Evolutionary conservation across 1,140 invertebrate genomes (phyloP), one percentile per base, ranked within the genome.

Genomic region (Pantala flavescens): DNA sequence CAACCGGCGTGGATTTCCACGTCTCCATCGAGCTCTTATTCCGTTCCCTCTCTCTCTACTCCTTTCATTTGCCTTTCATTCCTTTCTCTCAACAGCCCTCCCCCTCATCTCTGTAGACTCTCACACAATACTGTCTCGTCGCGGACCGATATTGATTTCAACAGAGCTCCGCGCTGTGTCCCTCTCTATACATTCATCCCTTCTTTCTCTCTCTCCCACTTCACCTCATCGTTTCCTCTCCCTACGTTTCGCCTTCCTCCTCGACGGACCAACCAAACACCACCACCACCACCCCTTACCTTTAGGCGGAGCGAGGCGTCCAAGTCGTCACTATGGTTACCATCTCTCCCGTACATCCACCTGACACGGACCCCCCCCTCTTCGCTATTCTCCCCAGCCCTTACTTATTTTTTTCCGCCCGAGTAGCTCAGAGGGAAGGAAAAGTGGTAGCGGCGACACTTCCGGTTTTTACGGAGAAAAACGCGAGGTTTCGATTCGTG

Each of bases 71-170:
- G 28, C 28, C 28, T 36, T 36, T 36, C 28, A 36, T 36, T 36
- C 28, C 49, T 63, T 21, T 63, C 49, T 14, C 49, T 63, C 49
- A 19, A 19, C 49, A 16, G 5, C 49, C 49, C 49, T 63, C 49
- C 49, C 49, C 49, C 14, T 21, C 49, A 63, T 63, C 49, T 63
- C 49, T 63, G 49, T 63, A 63, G 49, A 63, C 49, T 63, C 49
- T 63, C 49, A 63, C 49, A 63, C 49, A 63, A 63, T 63, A 63
- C 49, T 63, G 49, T 63, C 49, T 63, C 49, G 49, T 63, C 49
- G 49, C 49, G 49, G 49, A 63, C 49, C 49, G 49, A 63, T 63
- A 63, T 63, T 63, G 49, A 63, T 63, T 63, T 63, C 49, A 63
- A 63, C 49, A 63, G 49, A 63, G 49, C 49, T 21, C 16, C 49